These are phyloP conservation scores for Drosophila rubida DNA, from an alignment of 2,888 invertebrate genomes.

Conservation along the genomic window DNA sequence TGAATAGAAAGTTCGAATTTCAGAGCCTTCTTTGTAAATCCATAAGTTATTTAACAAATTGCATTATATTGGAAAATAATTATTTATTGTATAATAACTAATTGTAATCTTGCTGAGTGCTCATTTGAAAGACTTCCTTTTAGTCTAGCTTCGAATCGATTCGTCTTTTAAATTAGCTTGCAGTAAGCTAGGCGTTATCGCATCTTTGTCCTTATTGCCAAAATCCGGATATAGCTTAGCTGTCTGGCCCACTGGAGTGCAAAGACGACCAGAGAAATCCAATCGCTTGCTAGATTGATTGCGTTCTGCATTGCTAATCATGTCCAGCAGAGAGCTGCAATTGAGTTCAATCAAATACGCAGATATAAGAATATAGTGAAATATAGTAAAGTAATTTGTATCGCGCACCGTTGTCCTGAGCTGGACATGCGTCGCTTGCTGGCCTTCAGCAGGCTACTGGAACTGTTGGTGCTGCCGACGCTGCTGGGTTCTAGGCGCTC, in stretches of 20 bases:
- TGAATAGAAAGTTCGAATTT: not conserved
- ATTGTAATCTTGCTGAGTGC: not conserved
- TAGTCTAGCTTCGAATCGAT: conserved; percentile 45
- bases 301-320: conserved; percentile 86
- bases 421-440: conserved; percentile 77
- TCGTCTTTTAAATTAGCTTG: conserved; percentile 75
- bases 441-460: conserved; percentile 64
- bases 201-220: conserved; percentile 81
- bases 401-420: conserved; percentile 73
- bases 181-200: conserved; percentile 21
- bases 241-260: conserved; percentile 87
- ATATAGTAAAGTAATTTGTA: not conserved
- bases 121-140: not conserved
- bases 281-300: conserved; percentile 85
- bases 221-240: conserved; percentile 92
- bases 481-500: conserved; percentile 86
- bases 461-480: conserved; percentile 37
- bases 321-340: conserved; percentile 86
- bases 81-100: not conserved
- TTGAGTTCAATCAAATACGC: not conserved
- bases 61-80: not conserved
- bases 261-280: conserved; percentile 89
- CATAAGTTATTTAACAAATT: not conserved
- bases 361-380: not conserved
- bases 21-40: not conserved